Evolutionary conservation across 2,797 vertebrate species (phyloP), one percentile per base, ranked within the genome.

Genomic region (Dendrocincla tyrannina): DNA sequence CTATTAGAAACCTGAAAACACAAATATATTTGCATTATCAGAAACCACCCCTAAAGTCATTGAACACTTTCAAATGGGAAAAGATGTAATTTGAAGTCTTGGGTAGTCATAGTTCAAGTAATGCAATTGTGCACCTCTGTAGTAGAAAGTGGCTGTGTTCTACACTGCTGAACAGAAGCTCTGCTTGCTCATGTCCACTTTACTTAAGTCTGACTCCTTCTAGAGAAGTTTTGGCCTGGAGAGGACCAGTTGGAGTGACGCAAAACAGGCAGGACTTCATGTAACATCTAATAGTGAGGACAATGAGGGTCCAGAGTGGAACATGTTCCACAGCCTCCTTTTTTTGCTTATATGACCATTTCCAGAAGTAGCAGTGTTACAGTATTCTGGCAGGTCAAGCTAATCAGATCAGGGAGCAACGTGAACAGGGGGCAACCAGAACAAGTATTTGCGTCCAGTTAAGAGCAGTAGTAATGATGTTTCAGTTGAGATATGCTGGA

Each of bases 261-360:
- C 27, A 64, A 72, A 84, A 2, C 5, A 66, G 10, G 4, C 47
- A 66, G 25, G 28, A 6, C 17, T 66, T 69, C 13, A 35, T 13
- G 9, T 16, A 22, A 27, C 20, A 5, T 15, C 28, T 42, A 39
- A 35, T 11, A 47, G 4, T 15, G 50, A 73, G 9, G 35, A 53
- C 9, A 39, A 23, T 8, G 59, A 50, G 30, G n/a, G 10, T 59
- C 7, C 10, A 67, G 33, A 9, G 9, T 69, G 62, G 13, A 79
- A 4, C 14, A 17, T 35, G 14, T 66, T 73, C 27, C 22, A 66
- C 55, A 82, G 15, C 5, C 6, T 56, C 10, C 6, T 8, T 55
- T 49, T 41, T 58, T 24, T n/a, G 18, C 12, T 3, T 2, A 4
- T 76, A 27, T 0, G 1, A 7, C 33, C 11, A 1, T 59, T 76